Percentiles rank a stretch among this genome's conserved stretches.
Evolutionary conservation across 1,140 invertebrate genomes (phyloP).

Genomic region (Cherax quadricarinatus): DNA sequence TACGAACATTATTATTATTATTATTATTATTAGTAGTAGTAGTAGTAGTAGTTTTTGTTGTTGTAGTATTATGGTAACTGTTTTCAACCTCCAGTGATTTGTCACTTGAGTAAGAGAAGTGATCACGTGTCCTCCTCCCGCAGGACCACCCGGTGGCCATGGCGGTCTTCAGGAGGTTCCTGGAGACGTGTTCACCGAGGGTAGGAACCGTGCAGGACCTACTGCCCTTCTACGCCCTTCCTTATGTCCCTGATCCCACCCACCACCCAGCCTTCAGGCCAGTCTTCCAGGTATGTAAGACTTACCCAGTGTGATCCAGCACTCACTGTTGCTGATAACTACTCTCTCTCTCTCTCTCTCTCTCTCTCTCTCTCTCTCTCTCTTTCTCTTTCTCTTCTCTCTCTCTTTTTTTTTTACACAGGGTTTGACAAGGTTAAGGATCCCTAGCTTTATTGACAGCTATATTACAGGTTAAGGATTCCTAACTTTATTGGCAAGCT

Average conservation of each 20-base stretch:
- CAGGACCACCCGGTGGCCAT: conserved; percentile 66
- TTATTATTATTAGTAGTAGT: too few species aligned
- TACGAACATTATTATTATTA: too few species aligned
- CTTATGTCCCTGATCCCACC: conserved; percentile 80
- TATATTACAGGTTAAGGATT: too few species aligned
- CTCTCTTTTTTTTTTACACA: too few species aligned
- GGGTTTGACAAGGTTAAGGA: too few species aligned
- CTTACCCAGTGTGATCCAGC: background rate
- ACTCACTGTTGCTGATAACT: background rate
- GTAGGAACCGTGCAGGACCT: conserved; percentile 80
- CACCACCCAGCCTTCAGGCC: conserved; percentile 80
- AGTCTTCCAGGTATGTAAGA: conserved; percentile 78
- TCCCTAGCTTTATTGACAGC: too few species aligned
- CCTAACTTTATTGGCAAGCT: too few species aligned
- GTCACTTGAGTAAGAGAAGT: too few species aligned
- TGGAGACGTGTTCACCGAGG: conserved; percentile 79
- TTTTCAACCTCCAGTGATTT: too few species aligned
- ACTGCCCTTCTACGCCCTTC: conserved; percentile 80
- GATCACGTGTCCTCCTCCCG: background rate
- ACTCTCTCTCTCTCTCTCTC: background rate
- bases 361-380: background rate
- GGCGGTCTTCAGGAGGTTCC: conserved; percentile 76
- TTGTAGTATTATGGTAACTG: too few species aligned
- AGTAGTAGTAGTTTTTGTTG: too few species aligned
- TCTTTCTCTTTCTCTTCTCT: too few species aligned